Conservation (phyloP, 2,888 invertebrate species). For the Vesta saturnalis region DNA sequence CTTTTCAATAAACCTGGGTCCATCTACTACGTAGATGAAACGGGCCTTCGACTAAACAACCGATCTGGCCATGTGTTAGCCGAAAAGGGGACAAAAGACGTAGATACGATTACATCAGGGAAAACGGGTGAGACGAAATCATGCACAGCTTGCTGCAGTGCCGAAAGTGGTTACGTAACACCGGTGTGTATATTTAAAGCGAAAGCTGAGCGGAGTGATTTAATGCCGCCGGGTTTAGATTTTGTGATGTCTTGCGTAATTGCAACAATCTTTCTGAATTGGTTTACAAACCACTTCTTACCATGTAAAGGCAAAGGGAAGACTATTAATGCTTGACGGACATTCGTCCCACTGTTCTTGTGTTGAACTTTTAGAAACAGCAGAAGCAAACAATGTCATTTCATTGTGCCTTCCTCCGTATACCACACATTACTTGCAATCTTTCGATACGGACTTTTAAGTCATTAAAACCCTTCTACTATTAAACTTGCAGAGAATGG, state of each 20-base stretch:
- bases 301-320: no score
- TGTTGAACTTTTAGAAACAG: slow-evolving; percentile 23
- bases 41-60: no score
- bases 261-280: slow-evolving; percentile 44
- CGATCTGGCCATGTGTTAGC: no score
- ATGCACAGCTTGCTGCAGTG: slow-evolving; percentile 52
- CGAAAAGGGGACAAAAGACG: slow-evolving; percentile 27
- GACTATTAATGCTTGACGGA: slow-evolving; percentile 34
- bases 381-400: slow-evolving; percentile 17
- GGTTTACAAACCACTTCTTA: no score
- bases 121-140: slow-evolving; percentile 48
- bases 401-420: slow-evolving; percentile 12
- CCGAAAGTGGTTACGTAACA: slow-evolving; percentile 47
- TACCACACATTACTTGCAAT: slow-evolving; percentile 13
- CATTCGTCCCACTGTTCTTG: slow-evolving; percentile 23
- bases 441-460: slow-evolving; percentile 15
- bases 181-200: slow-evolving; percentile 47
- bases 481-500: no score
- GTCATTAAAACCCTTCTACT: no score
- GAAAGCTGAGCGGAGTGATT: slow-evolving; percentile 42
- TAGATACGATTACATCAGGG: slow-evolving; percentile 37
- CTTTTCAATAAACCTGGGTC: no score
- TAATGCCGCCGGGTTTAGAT: slow-evolving; percentile 38
- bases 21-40: no score
- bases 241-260: slow-evolving; percentile 47